Conservation (phyloP, 2,113 vertebrate species). For the Ifrita kowaldi region DNA sequence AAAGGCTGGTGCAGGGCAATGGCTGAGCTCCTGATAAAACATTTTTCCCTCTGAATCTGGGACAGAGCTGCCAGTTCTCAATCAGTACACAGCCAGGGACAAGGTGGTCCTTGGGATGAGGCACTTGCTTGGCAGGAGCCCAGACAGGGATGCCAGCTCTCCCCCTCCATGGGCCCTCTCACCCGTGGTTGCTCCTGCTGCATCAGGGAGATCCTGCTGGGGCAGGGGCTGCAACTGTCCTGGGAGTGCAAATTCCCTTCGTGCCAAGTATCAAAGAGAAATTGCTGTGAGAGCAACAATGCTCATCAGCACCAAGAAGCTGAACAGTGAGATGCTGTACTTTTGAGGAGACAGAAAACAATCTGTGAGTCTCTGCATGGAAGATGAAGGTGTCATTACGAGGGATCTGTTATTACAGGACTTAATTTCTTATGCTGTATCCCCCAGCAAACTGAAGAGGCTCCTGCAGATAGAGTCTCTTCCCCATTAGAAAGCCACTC, state of each 20-base stretch:
- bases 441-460: background rate
- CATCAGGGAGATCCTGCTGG: background rate
- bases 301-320: background rate
- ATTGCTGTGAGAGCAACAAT: fast-evolving
- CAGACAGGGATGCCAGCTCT: background rate
- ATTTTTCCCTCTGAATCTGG: fast-evolving
- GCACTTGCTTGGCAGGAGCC: fast-evolving
- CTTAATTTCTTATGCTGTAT: background rate
- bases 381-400: background rate
- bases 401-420: background rate
- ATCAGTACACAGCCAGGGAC: background rate
- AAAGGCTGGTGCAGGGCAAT: background rate
- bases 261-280: background rate
- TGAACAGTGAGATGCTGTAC: background rate
- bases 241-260: fast-evolving
- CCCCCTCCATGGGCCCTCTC: too few relatives aligned
- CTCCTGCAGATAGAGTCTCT: background rate
- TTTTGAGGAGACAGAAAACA: background rate
- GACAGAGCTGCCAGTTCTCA: background rate
- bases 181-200: background rate
- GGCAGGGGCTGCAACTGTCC: background rate
- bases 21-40: background rate
- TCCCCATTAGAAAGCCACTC: background rate
- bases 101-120: background rate
- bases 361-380: background rate